These are phyloP conservation scores for Micropoecilia bifurca DNA, from an alignment of 2,797 vertebrate genomes.

Conservation along the genomic window DNA sequence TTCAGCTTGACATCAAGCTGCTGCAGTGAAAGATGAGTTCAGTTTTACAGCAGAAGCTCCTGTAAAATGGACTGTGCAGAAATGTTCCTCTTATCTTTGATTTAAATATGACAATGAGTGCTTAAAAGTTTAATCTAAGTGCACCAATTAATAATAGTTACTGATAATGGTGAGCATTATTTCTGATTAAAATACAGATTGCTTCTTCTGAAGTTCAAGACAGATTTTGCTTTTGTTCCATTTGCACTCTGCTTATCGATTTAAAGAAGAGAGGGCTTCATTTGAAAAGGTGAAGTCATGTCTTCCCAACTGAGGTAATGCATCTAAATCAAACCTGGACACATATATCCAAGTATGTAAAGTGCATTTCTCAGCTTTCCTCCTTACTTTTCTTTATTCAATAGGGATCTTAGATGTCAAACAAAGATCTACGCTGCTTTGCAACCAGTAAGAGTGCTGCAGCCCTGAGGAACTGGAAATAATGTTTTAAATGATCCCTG, in stretches of 20 bases:
- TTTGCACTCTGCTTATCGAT: background rate
- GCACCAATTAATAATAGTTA: background rate
- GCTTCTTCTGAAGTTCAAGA: background rate
- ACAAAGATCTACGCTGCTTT: conserved; percentile 1
- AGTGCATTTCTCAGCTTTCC: conserved; percentile 2
- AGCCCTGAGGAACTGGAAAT: conserved; percentile 4
- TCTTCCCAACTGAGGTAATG: background rate
- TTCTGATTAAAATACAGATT: background rate
- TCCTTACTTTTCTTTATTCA: background rate
- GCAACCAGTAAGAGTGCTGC: conserved; percentile 10
- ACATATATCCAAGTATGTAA: background rate
- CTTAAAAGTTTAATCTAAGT: background rate
- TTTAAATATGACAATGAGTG: background rate
- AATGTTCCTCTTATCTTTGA: background rate
- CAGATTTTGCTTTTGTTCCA: background rate
- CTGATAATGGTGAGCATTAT: background rate
- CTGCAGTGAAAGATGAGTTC: background rate
- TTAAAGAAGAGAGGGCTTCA: background rate
- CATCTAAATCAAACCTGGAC: background rate
- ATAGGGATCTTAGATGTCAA: background rate
- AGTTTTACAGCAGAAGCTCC: background rate
- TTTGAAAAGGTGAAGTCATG: conserved; percentile 12
- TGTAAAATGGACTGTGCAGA: background rate
- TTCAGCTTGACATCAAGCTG: background rate
- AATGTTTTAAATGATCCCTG: conserved; percentile 54